Evolutionary conservation across 2,113 vertebrate genomes (phyloP).

Genomic region (Mormoops blainvillei): DNA sequence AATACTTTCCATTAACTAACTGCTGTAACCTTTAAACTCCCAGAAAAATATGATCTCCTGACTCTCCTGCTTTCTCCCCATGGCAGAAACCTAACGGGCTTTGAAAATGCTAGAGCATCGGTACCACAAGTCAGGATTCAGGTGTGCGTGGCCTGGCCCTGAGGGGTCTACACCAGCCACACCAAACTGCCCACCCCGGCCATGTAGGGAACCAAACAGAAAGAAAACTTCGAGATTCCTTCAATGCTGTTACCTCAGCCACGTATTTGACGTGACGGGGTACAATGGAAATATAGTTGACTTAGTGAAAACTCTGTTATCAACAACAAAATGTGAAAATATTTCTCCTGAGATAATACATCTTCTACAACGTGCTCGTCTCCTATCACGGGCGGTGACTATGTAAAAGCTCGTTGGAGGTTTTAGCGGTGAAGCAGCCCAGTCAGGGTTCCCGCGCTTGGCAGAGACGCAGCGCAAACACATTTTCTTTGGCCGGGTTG

Average conservation of each 20-base stretch:
- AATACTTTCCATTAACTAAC: background rate
- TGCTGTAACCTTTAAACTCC: background rate
- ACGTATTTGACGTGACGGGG: background rate
- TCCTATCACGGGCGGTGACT: background rate
- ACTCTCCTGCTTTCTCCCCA: background rate
- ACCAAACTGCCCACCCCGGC: background rate
- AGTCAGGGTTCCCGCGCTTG: slow-evolving; percentile 49
- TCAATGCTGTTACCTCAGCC: background rate
- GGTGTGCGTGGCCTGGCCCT: background rate
- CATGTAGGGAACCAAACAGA: background rate
- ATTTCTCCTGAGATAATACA: background rate
- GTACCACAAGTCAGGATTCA: background rate
- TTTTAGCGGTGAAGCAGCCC: background rate
- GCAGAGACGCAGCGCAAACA: background rate
- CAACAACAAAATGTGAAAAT: background rate
- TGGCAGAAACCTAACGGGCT: background rate
- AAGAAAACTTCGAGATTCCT: background rate
- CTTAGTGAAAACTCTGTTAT: background rate
- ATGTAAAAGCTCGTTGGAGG: background rate
- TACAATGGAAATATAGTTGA: background rate
- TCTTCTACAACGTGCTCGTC: slow-evolving; percentile 2
- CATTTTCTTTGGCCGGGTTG: slow-evolving; percentile 57
- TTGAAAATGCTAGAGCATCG: background rate
- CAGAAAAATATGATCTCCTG: background rate
- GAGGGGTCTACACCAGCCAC: background rate